phyloP scores from a whole-genome alignment of 2,888 invertebrate species.

The Yponomeuta sedellus region DNA sequence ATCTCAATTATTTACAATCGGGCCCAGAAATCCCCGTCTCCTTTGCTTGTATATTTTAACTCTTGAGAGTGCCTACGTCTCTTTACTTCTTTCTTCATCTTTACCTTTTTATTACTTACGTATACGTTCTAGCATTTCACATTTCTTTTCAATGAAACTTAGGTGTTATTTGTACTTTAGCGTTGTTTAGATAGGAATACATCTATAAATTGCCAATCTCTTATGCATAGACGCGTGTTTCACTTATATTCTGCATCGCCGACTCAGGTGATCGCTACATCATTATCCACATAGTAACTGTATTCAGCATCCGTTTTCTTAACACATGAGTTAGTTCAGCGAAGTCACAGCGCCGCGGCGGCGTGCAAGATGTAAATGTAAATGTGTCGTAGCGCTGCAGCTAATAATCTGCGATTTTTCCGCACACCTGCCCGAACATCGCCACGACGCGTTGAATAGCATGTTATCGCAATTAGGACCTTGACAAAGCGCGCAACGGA shows the following conservation, averaged over 20 bases:
- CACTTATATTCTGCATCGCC: slow-evolving; percentile 5
- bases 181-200: too few relatives aligned
- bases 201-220: too few relatives aligned
- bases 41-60: too few relatives aligned
- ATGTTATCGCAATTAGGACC: slow-evolving; percentile 33
- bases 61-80: too few relatives aligned
- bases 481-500: slow-evolving; percentile 22
- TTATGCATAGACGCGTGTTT: background rate
- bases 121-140: too few relatives aligned
- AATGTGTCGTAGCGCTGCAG: slow-evolving; percentile 54
- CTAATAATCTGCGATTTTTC: slow-evolving; percentile 71
- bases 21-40: too few relatives aligned
- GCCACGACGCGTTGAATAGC: slow-evolving; percentile 15
- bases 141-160: too few relatives aligned
- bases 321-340: slow-evolving; percentile 46
- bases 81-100: too few relatives aligned
- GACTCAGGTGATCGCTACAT: background rate
- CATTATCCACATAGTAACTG: background rate
- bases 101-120: too few relatives aligned
- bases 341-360: slow-evolving; percentile 37
- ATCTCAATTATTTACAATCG: too few relatives aligned
- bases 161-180: too few relatives aligned
- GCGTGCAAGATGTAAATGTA: slow-evolving; percentile 67
- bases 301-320: background rate
- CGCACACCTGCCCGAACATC: slow-evolving; percentile 48